These are phyloP conservation scores for Motacilla tschutschensis DNA, from an alignment of 2,113 vertebrate genomes.

Conservation along the genomic window DNA sequence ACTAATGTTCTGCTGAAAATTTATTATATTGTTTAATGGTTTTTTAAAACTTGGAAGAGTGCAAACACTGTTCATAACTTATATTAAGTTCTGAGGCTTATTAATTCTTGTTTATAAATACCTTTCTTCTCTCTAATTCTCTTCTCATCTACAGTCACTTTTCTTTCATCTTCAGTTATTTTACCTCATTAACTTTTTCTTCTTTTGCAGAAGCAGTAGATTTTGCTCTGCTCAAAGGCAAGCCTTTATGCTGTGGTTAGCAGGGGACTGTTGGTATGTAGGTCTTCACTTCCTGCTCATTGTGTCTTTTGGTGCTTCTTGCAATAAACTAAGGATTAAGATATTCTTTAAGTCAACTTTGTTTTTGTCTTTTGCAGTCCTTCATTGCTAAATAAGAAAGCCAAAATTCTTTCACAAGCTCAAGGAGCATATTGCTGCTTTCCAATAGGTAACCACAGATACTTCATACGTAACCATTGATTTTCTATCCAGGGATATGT, in stretches of 20 bases:
- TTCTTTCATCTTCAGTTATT: not conserved
- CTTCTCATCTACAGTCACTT: not conserved
- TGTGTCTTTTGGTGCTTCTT: not conserved
- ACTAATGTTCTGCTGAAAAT: not conserved
- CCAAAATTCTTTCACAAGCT: not conserved
- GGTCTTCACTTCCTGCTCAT: not conserved
- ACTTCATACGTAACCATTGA: slow-evolving; percentile 59
- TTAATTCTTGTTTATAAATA: not conserved
- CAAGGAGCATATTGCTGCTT: slow-evolving; percentile 4
- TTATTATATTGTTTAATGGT: not conserved
- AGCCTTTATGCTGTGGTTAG: not conserved
- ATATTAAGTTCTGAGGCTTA: not conserved
- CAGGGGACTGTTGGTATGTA: not conserved
- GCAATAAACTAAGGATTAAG: not conserved
- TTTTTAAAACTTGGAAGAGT: not conserved
- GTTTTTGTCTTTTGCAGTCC: not conserved
- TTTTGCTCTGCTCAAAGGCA: slow-evolving; percentile 15
- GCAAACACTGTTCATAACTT: not conserved
- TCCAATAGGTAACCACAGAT: slow-evolving; percentile 25
- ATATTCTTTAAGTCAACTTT: not conserved
- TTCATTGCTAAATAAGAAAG: slow-evolving; percentile 23
- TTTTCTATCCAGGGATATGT: slow-evolving; percentile 56
- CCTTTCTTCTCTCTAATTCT: not conserved
- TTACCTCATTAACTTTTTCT: not conserved
- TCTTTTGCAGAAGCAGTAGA: not conserved